These are phyloP conservation scores for Eurytoma californica DNA, from an alignment of 2,888 invertebrate genomes.

Conservation along the genomic window DNA sequence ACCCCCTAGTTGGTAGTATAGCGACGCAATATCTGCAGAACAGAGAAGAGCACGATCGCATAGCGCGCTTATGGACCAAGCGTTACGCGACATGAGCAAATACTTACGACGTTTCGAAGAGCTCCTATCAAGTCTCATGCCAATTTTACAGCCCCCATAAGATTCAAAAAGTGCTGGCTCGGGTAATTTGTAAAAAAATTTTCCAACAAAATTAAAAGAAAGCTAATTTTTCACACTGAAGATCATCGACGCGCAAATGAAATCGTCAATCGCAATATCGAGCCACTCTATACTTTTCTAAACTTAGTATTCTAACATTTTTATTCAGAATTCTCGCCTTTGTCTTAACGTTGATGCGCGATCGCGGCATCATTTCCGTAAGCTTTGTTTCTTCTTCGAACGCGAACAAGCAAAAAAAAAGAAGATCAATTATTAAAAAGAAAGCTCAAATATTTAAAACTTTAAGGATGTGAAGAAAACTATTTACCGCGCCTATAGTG, in stretches of 20 bases:
- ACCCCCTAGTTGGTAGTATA: conserved; percentile 98
- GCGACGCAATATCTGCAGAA: conserved; percentile 98
- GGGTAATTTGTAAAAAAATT: conserved; percentile 56
- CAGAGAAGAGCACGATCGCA: conserved; percentile 97
- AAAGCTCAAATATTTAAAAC: background rate
- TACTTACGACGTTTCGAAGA: conserved; percentile 45
- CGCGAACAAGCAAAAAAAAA: conserved; percentile 23
- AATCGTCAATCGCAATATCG: conserved; percentile 21
- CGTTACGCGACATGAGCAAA: conserved; percentile 92
- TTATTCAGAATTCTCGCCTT: conserved; percentile 1
- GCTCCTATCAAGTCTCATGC: conserved; percentile 69
- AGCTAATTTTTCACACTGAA: conserved; percentile 27
- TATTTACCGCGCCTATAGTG: background rate
- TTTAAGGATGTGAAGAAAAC: background rate
- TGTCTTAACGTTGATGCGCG: background rate
- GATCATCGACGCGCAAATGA: conserved; percentile 23
- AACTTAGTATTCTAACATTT: background rate
- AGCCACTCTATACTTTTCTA: conserved; percentile 1
- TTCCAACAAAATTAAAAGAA: conserved; percentile 35
- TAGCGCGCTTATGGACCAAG: conserved; percentile 99
- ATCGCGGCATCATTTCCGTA: conserved; percentile 36
- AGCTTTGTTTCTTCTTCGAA: conserved; percentile 26
- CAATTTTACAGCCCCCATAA: conserved; percentile 61
- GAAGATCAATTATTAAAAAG: background rate
- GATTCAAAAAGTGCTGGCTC: conserved; percentile 58